Conservation (phyloP, 2,888 invertebrate genomes). For the Gonocerus acuteangulatus region DNA sequence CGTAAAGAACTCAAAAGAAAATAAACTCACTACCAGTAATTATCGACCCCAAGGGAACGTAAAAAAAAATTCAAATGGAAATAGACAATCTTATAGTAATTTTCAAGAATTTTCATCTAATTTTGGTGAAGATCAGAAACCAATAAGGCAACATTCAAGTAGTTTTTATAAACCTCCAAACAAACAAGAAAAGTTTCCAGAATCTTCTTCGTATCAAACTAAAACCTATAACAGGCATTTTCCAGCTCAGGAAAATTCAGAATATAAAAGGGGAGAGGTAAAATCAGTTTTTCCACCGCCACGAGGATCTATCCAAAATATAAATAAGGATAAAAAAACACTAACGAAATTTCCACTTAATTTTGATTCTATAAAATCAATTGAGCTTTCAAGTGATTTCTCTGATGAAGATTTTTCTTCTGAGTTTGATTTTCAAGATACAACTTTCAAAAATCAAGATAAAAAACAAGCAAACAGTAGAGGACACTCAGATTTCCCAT, state of each 20-base stretch:
- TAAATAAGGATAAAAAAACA: neutral
- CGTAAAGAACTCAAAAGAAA: too few species aligned
- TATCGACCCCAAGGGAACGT: too few species aligned
- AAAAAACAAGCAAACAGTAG: neutral
- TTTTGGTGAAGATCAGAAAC: neutral
- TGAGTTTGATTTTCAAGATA: neutral
- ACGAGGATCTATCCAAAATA: neutral
- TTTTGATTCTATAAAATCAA: neutral
- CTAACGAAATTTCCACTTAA: neutral
- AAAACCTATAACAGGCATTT: constrained; percentile 1
- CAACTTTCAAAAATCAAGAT: neutral
- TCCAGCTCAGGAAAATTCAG: neutral
- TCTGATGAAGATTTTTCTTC: constrained; percentile 1
- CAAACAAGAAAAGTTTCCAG: constrained; percentile 1
- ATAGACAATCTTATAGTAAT: neutral
- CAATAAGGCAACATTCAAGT: too few species aligned
- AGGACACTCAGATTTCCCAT: too few species aligned
- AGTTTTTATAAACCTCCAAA: too few species aligned
- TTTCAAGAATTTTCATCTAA: neutral
- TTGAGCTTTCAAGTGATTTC: neutral
- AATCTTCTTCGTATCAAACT: neutral
- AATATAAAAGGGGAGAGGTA: constrained; percentile 5
- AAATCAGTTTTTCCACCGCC: constrained; percentile 5
- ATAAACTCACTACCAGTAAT: too few species aligned
- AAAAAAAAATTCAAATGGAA: too few species aligned